Percentiles rank a stretch among this genome's conserved stretches.
Conservation (phyloP, 2,888 invertebrate genomes). For the Plagodis pulveraria region DNA sequence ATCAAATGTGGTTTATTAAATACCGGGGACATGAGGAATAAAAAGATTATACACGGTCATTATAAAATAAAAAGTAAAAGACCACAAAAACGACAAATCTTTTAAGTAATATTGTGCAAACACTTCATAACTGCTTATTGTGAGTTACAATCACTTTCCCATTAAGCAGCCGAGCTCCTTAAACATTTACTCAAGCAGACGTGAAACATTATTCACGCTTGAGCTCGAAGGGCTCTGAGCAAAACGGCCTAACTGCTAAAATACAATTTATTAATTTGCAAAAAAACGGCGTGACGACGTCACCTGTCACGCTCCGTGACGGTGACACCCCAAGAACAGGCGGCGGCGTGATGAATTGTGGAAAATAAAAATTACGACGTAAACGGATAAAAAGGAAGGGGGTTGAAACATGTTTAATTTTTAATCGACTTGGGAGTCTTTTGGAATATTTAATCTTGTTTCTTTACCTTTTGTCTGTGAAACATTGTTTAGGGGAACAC, state of each 20-base stretch:
- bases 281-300: conserved; percentile 52
- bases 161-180: conserved; percentile 31
- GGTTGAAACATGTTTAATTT: conserved; percentile 59
- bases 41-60: too few relatives aligned
- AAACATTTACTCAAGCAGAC: conserved; percentile 41
- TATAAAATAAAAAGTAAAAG: too few relatives aligned
- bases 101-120: conserved; percentile 12
- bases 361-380: conserved; percentile 74
- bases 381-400: conserved; percentile 53
- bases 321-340: conserved; percentile 47
- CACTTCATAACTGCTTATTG: conserved; percentile 29
- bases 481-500: conserved; percentile 8
- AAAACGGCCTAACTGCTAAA: conserved; percentile 55
- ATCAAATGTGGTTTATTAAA: too few relatives aligned
- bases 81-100: not conserved
- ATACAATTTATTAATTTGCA: conserved; percentile 69
- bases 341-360: conserved; percentile 70
- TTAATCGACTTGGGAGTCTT: conserved; percentile 61
- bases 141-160: conserved; percentile 35
- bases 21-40: too few relatives aligned
- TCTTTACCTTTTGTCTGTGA: conserved; percentile 34
- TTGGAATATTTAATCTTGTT: conserved; percentile 44
- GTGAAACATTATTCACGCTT: conserved; percentile 44
- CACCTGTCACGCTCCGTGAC: conserved; percentile 67
- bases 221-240: conserved; percentile 28